Conservation (phyloP, 2,113 vertebrate species). For the Empidonax traillii region DNA sequence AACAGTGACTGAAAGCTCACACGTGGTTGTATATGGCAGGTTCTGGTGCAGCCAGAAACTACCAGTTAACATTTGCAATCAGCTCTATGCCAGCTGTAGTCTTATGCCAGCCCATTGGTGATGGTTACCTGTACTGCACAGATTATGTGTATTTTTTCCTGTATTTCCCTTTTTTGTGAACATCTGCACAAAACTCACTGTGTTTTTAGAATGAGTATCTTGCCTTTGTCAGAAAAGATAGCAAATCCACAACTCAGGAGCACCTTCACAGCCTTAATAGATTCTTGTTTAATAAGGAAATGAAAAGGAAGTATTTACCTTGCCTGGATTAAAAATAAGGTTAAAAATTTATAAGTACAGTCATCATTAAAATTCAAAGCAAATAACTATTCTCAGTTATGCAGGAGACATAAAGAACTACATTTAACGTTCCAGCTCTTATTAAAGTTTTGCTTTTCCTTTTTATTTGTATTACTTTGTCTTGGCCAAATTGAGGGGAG, state of each 20-base stretch:
- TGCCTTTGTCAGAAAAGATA: neutral
- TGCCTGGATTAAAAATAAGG: neutral
- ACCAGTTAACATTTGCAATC: neutral
- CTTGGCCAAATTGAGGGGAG: neutral
- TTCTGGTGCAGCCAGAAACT: neutral
- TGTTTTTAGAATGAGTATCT: neutral
- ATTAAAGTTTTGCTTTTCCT: neutral
- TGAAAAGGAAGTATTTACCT: neutral
- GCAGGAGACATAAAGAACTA: neutral
- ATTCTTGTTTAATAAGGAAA: constrained; percentile 4
- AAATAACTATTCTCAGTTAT: neutral
- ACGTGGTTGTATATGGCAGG: neutral
- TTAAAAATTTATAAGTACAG: neutral
- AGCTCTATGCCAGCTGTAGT: neutral
- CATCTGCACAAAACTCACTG: neutral
- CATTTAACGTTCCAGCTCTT: neutral
- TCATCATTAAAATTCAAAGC: neutral
- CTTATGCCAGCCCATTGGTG: neutral
- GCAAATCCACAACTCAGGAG: neutral
- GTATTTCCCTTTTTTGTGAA: neutral
- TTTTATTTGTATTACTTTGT: neutral
- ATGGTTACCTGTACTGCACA: neutral
- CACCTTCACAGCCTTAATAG: neutral
- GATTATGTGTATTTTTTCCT: neutral
- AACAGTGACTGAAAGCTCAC: neutral